Evolutionary conservation across 2,113 vertebrate species (phyloP), one percentile per base, ranked within the genome.

Genomic region (Trematocara stigmaticum): DNA sequence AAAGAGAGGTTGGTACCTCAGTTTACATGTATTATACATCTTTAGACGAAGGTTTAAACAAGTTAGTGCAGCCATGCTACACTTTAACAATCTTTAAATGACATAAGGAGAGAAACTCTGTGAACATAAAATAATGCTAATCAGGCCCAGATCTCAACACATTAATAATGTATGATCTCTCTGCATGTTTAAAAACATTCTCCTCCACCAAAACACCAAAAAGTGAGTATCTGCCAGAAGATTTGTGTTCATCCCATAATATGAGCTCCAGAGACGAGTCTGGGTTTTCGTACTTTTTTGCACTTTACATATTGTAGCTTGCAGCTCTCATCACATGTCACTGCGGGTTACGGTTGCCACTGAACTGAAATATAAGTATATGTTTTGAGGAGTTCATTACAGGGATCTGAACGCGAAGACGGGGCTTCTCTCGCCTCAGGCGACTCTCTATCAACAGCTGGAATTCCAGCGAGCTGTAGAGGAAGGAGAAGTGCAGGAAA

Each of bases 401-500:
- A 66, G 56, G 78, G 42, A 78, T 80, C 69, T 64, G 76, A 71
- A 53, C 4, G 18, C 12, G 16, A 55, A 81, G 81, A 94, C 3
- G 35, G 56, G 18, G 55, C 47, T 79, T 5, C 59, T 85, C 52
- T 53, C 1, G 86, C 92, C 87, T 10, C 55, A 11, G 85, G 92
- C 89, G 3, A 12, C 57, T 49, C 47, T 84, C 89, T 6, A 64
- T 92, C 93, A 91, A 45, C 92, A 83, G 84, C 23, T 66, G 84
- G 93, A 89, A 92, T 90, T 88, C 82, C 82, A 85, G 10, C 1
- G 59, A 56, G 61, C 53, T 57, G 80, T 56, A 38, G 83, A 81
- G 84, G 83, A 91, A 20, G 20, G 64, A 35, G 83, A 81, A 20
- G n/a, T 4, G 79, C 74, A 76, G 88, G 91, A 94, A 93, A 93